Conservation (phyloP, 2,113 vertebrate species). For the Bathybates hornii region DNA sequence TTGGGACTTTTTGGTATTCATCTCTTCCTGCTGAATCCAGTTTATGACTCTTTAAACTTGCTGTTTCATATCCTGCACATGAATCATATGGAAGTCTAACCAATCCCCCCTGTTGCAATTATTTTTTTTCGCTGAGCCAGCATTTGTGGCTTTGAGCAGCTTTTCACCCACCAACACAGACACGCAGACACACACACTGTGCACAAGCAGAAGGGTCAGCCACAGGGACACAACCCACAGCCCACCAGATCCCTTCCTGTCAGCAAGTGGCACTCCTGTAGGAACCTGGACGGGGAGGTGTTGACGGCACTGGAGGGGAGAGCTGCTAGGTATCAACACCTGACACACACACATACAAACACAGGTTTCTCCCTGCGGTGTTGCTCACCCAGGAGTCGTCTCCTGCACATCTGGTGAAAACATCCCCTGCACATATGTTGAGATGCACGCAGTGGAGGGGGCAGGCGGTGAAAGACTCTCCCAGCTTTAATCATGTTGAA, state of each 20-base stretch:
- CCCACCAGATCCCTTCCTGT: constrained; percentile 35
- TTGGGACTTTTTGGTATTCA: neutral
- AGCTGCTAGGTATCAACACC: constrained; percentile 28
- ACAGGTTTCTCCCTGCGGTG: neutral
- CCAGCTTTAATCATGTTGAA: constrained; percentile 36
- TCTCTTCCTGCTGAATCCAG: neutral
- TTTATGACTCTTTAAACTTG: neutral
- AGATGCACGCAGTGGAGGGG: neutral
- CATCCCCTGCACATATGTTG: constrained; percentile 8
- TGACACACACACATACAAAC: constrained; percentile 7
- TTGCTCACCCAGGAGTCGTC: neutral
- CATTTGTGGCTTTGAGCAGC: neutral
- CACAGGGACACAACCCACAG: constrained; percentile 19
- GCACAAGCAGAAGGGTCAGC: neutral
- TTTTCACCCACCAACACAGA: neutral
- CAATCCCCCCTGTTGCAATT: neutral
- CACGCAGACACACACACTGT: neutral
- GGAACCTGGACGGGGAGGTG: constrained; percentile 4
- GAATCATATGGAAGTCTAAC: neutral
- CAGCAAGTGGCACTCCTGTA: constrained; percentile 6
- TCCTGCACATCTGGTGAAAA: constrained; percentile 39
- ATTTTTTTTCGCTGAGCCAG: neutral
- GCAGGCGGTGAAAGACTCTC: neutral
- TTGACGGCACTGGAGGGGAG: neutral
- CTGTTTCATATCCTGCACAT: neutral